Evolutionary conservation across 2,113 vertebrate species (phyloP).

Genomic region (human): DNA sequence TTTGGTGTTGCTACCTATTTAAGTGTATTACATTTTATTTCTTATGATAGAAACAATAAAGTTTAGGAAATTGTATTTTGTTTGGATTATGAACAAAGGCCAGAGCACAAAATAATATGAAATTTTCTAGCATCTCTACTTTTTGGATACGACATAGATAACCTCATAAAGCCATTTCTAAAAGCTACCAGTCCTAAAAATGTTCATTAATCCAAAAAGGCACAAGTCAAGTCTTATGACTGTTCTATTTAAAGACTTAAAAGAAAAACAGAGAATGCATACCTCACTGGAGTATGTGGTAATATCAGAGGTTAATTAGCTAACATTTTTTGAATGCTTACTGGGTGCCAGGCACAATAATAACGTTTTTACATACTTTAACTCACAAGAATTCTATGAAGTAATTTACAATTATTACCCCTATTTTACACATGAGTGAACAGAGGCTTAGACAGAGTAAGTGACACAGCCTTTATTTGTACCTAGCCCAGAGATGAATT

Average conservation of each 20-base stretch:
- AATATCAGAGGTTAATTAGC: conserved; percentile 56
- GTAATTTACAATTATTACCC: conserved; percentile 42
- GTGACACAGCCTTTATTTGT: not conserved
- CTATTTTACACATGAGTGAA: conserved; percentile 40
- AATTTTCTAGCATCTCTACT: not conserved
- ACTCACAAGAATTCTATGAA: conserved; percentile 49
- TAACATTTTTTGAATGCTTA: conserved; percentile 63
- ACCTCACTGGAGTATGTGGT: not conserved
- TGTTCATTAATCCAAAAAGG: conserved; percentile 7
- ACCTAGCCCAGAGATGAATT: not conserved
- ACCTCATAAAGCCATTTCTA: not conserved
- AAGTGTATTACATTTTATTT: not conserved
- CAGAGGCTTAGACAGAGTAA: not conserved
- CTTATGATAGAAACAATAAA: not conserved
- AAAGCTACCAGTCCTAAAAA: not conserved
- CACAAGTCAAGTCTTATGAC: conserved; percentile 29
- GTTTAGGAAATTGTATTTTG: not conserved
- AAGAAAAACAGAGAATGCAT: not conserved
- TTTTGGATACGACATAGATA: not conserved
- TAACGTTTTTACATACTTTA: conserved; percentile 54
- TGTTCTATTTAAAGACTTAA: not conserved
- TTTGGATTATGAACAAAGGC: not conserved
- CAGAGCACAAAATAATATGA: not conserved
- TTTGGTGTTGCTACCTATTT: not conserved
- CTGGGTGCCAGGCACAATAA: not conserved